Percentiles rank a stretch among this genome's conserved stretches.
Conservation (phyloP, 2,113 vertebrate species). For the Neogale vison region DNA sequence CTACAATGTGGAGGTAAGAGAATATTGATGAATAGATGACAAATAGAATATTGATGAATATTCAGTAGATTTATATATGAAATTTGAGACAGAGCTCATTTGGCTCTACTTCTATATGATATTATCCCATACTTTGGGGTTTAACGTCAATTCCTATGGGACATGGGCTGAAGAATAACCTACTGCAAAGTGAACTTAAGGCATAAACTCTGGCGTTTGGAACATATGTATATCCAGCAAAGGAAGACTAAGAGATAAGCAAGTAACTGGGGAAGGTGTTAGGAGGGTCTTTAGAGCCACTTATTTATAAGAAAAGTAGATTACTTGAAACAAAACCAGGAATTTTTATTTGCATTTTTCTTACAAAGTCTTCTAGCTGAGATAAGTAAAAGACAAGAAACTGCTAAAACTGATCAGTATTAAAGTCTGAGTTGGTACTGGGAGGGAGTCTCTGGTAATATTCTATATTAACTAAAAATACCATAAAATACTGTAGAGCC, state of each 20-base stretch:
- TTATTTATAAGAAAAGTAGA: background rate
- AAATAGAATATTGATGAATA: background rate
- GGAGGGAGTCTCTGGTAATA: background rate
- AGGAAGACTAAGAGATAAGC: background rate
- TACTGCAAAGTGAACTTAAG: background rate
- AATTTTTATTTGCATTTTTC: slow-evolving; percentile 1
- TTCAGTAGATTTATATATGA: background rate
- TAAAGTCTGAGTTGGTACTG: background rate
- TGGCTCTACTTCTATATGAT: background rate
- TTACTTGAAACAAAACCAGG: background rate
- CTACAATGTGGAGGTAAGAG: background rate
- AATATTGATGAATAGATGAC: background rate
- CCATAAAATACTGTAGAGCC: background rate
- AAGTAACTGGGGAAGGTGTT: background rate
- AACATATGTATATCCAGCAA: background rate
- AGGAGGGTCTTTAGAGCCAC: background rate
- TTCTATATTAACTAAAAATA: background rate
- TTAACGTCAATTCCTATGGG: background rate
- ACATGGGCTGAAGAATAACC: background rate
- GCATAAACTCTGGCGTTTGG: background rate
- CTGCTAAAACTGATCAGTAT: background rate
- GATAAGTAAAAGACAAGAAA: background rate
- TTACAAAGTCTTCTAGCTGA: background rate
- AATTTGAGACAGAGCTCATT: background rate
- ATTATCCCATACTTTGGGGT: background rate